phyloP scores from a whole-genome alignment of 2,888 invertebrate genomes.

The Anodontia alba region DNA sequence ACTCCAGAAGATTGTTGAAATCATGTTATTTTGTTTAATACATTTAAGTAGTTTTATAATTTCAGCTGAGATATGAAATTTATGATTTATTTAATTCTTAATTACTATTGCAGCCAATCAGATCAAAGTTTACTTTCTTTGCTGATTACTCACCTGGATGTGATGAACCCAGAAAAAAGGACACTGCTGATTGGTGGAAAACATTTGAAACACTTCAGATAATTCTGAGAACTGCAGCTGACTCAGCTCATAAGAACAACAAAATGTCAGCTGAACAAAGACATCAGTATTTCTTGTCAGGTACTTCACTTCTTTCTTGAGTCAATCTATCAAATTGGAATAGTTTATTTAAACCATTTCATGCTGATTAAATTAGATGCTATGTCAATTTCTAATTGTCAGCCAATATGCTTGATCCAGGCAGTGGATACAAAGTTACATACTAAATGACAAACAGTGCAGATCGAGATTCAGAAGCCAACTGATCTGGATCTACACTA shows the following conservation, averaged over 20 bases:
- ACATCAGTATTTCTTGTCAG: constrained; percentile 75
- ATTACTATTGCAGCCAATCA: constrained; percentile 80
- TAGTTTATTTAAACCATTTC: too few relatives aligned
- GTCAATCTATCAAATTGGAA: too few relatives aligned
- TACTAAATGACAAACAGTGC: too few relatives aligned
- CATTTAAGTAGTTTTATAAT: too few relatives aligned
- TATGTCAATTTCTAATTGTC: background rate
- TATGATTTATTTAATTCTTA: too few relatives aligned
- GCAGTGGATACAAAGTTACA: too few relatives aligned
- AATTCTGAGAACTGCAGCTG: constrained; percentile 67
- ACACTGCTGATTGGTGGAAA: constrained; percentile 68
- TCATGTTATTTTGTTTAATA: too few relatives aligned
- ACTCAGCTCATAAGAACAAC: constrained; percentile 59
- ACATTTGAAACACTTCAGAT: constrained; percentile 60
- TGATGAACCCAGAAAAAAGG: constrained; percentile 66
- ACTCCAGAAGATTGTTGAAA: too few relatives aligned
- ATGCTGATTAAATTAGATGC: background rate
- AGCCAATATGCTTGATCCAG: background rate
- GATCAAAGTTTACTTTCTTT: constrained; percentile 73
- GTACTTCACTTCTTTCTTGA: too few relatives aligned
- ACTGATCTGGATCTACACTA: too few relatives aligned
- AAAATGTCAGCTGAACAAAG: constrained; percentile 60
- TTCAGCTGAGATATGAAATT: too few relatives aligned
- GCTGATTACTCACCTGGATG: constrained; percentile 72
- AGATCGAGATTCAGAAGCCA: too few relatives aligned